Evolutionary conservation across 2,888 invertebrate species (phyloP), one percentile per base, ranked within the genome.

Genomic region (Apoda limacodes): DNA sequence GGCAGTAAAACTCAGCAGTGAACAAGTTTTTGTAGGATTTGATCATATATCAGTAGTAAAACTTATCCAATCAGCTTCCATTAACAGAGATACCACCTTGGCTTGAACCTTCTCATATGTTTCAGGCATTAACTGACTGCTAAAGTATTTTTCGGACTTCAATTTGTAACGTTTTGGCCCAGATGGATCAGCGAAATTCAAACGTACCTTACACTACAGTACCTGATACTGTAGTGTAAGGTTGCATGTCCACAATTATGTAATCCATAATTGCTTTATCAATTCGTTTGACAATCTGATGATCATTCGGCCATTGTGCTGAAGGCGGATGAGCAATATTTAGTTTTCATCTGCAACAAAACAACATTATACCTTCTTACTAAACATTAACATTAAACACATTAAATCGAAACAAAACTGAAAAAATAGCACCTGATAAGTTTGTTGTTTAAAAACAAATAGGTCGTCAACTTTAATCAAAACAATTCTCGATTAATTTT

Each of bases 11-110:
- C n/a, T n/a, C 31, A 37, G 28, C 27, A 37, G 34, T 11, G 34
- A 37, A 34, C 30, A 37, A 19, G 34, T 37, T 34, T 37, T 37
- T 28, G 34, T 34, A 13, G 30, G 34, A 28, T 37, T 37, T 25
- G 34, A 30, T 31, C 33, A 37, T 27, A 34, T 37, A 34, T 37
- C 37, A 9, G 27, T 35, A 24, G 28, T n/a, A n/a, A n/a, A n/a
- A n/a, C n/a, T n/a, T n/a, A n/a, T n/a, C n/a, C n/a, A n/a, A n/a
- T 33, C 25, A 22, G 26, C 25, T 21, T 28, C 22, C 7, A 6
- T 13, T 26, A 33, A 19, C 26, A 26, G 13, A 14, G 21, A 6
- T 10, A 34, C 29, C 22, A 34, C 25, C 26, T 29, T 30, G 20
- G 34, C 25, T 30, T 34, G 22, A 27, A 27, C 30, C 19, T 35